Conservation (phyloP, 2,113 vertebrate genomes). For the Balaeniceps rex region DNA sequence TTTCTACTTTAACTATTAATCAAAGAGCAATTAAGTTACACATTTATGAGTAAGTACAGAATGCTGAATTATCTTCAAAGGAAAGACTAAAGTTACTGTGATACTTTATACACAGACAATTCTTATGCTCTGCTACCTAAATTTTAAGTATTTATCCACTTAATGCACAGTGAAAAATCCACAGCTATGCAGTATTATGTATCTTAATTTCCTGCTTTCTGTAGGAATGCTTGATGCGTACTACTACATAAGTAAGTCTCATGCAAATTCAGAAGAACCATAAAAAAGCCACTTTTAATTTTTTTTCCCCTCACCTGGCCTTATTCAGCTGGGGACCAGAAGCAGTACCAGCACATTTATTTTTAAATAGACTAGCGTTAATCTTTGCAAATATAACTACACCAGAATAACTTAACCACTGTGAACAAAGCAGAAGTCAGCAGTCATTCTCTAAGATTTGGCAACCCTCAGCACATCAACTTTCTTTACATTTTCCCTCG, state of each 20-base stretch:
- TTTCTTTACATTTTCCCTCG: conserved; percentile 39
- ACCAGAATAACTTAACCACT: conserved; percentile 56
- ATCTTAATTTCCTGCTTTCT: neutral
- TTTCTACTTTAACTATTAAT: conserved; percentile 52
- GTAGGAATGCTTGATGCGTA: neutral
- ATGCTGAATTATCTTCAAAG: conserved; percentile 29
- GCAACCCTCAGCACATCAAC: conserved; percentile 67
- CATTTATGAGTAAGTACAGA: conserved; percentile 20
- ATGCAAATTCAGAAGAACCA: conserved; percentile 39
- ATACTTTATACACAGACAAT: neutral
- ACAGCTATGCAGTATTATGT: neutral
- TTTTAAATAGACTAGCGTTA: conserved; percentile 64
- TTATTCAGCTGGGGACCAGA: conserved; percentile 63
- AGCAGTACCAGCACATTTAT: neutral
- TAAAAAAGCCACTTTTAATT: conserved; percentile 61
- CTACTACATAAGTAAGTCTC: conserved; percentile 19
- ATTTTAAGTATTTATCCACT: conserved; percentile 5
- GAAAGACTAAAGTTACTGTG: neutral
- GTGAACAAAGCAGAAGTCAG: conserved; percentile 69
- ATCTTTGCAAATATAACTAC: conserved; percentile 63
- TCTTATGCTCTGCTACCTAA: neutral
- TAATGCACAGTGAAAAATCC: neutral
- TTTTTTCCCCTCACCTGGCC: conserved; percentile 31
- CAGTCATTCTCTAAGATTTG: conserved; percentile 53
- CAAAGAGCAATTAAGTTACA: conserved; percentile 50